Conservation (phyloP, 2,888 invertebrate species). For the Rotaria sp. region DNA sequence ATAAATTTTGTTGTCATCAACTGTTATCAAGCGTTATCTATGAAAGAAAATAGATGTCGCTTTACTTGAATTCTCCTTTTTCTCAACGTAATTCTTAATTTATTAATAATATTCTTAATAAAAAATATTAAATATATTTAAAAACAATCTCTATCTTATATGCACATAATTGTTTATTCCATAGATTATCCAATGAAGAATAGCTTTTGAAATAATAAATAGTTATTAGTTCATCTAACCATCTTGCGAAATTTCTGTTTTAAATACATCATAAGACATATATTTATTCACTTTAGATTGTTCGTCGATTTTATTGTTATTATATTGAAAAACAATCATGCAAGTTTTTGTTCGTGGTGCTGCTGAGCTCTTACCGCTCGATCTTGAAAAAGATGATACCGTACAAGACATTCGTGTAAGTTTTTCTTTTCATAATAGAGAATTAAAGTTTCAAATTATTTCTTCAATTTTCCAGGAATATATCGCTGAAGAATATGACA, state of each 20-base stretch:
- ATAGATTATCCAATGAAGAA: not conserved
- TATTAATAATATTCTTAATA: not conserved
- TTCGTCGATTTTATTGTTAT: not conserved
- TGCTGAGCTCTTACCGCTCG: not conserved
- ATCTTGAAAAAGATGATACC: conserved; percentile 7
- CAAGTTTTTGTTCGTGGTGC: conserved; percentile 24
- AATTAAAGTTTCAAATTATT: not conserved
- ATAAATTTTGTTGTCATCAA: not conserved
- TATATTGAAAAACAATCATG: not conserved
- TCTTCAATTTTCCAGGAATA: not conserved
- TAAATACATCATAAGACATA: not conserved
- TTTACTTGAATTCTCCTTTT: not conserved
- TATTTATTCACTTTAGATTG: not conserved
- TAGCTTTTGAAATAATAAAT: not conserved
- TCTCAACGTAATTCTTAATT: not conserved
- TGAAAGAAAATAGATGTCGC: not conserved
- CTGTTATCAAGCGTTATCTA: not conserved
- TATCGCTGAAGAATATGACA: conserved; percentile 34
- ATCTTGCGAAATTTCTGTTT: not conserved
- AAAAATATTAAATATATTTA: too few relatives aligned
- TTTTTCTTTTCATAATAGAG: not conserved
- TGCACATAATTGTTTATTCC: not conserved
- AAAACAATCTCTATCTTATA: not conserved
- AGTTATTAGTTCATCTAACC: not conserved
- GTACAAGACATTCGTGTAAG: not conserved